These are phyloP conservation scores for Drosophila paranaensis DNA, from an alignment of 2,888 invertebrate species.

Conservation along the genomic window DNA sequence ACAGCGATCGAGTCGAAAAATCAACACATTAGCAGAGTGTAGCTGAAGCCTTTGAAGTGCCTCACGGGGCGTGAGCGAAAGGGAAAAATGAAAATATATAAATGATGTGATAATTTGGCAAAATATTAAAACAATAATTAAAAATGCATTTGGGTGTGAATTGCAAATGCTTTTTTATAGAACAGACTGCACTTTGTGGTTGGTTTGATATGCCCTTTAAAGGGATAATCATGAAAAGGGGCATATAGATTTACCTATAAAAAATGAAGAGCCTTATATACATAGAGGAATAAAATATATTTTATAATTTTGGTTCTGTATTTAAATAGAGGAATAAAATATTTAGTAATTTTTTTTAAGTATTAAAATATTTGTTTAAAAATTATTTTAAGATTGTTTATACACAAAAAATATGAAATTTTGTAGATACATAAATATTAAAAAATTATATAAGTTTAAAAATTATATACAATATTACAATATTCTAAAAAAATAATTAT, in stretches of 20 bases:
- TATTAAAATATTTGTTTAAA: no score
- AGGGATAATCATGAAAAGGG: not conserved
- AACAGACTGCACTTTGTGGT: constrained; percentile 3
- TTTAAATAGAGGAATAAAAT: no score
- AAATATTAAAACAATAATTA: constrained; percentile 74
- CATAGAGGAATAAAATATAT: not conserved
- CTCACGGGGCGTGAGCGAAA: not conserved
- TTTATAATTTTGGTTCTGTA: no score
- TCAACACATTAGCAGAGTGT: constrained; percentile 54
- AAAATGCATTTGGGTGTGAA: constrained; percentile 73
- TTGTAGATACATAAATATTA: no score
- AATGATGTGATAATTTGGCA: constrained; percentile 78
- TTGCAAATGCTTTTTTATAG: constrained; percentile 48
- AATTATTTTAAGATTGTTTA: no score
- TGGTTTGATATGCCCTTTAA: constrained; percentile 15
- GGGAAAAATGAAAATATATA: constrained; percentile 22
- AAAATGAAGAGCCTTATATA: not conserved
- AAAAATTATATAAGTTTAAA: no score
- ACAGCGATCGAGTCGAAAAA: constrained; percentile 55
- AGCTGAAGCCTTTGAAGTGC: constrained; percentile 65
- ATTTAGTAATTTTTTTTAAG: no score
- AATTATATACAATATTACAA: no score
- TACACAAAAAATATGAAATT: no score
- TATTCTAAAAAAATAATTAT: no score
- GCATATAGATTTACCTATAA: not conserved